Base-by-base conservation (phyloP, 2,113 vertebrate genomes). In the Solea senegalensis region DNA sequence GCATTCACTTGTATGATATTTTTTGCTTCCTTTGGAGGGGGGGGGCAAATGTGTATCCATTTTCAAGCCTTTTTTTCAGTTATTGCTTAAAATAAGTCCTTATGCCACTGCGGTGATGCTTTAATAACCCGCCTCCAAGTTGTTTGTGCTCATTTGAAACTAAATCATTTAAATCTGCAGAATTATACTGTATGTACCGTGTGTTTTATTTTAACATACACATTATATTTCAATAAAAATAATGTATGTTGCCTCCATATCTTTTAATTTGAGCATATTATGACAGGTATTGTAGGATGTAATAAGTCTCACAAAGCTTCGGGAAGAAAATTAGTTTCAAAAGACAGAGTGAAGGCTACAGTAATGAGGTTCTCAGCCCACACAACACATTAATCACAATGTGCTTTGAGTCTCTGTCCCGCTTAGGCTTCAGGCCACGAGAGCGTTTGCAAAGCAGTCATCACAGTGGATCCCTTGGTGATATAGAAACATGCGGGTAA, bases 161-260 rank as follows among this genome's bases (percentile, higher is more conserved):
- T 86, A 88, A 91, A 88, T 27, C n/a, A 65, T 81, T 83, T 70
- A 75, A 76, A 88, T 72, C 61, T 56, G n/a, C 76, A 7, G 34
- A 1, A 69, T 57, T 44, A 26, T 68, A 44, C 26, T 81, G 84
- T 77, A 46, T 34, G 34, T 34, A 34, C 34, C 5, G 34, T 34
- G 34, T 34, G 39, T 72, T 84, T 90, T 80, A 83, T 84, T 88
- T 62, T 5, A 75, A 71, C 12, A 50, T 55, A 40, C 73, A 40
- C 73, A 56, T 3, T n/a, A 46, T 54, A 15, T 71, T 75, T 40
- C 9, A 60, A 64, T 63, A 64, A 49, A 21, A 67, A 11, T 39
- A 7, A 26, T 15, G 54, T 11, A 28, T 59, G 2, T 15, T 40
- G 16, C 56, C 40, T 68, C 7, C 27, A 11, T 40, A 21, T 28